Evolutionary conservation across 2,113 vertebrate species (phyloP).

Genomic region (Melanostigma gelatinosum): DNA sequence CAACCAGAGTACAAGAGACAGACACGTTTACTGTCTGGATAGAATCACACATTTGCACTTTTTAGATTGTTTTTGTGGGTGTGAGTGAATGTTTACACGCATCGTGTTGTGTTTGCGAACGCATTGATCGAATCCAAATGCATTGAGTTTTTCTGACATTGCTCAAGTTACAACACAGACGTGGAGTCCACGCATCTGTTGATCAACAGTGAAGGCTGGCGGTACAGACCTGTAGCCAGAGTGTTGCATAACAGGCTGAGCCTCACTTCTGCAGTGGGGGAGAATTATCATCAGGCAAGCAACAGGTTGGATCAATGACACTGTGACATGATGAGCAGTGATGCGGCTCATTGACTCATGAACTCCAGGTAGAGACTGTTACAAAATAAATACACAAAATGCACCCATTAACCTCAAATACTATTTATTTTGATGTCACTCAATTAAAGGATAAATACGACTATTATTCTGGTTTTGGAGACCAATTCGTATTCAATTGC

Average conservation of each 20-base stretch:
- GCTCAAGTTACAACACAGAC: neutral
- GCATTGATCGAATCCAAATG: neutral
- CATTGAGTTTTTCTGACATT: neutral
- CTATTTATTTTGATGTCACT: neutral
- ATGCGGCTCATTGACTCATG: neutral
- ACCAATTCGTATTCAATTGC: too few species aligned
- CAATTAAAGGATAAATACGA: neutral
- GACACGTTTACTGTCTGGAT: neutral
- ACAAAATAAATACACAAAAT: neutral
- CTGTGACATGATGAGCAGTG: slow-evolving; percentile 6
- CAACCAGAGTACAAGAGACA: neutral
- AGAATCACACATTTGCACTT: neutral
- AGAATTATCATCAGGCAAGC: slow-evolving; percentile 25
- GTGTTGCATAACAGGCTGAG: slow-evolving; percentile 34
- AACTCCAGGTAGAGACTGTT: neutral
- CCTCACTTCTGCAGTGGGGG: slow-evolving; percentile 19
- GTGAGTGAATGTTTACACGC: neutral
- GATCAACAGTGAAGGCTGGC: slow-evolving; percentile 14
- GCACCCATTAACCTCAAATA: neutral
- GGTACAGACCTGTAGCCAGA: neutral
- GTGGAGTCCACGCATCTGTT: neutral
- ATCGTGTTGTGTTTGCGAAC: neutral
- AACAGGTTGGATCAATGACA: slow-evolving; percentile 57
- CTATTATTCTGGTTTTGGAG: neutral
- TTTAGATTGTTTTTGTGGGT: neutral